phyloP scores from a whole-genome alignment of 23 tunicate species.

The Ciona savignyi region DNA sequence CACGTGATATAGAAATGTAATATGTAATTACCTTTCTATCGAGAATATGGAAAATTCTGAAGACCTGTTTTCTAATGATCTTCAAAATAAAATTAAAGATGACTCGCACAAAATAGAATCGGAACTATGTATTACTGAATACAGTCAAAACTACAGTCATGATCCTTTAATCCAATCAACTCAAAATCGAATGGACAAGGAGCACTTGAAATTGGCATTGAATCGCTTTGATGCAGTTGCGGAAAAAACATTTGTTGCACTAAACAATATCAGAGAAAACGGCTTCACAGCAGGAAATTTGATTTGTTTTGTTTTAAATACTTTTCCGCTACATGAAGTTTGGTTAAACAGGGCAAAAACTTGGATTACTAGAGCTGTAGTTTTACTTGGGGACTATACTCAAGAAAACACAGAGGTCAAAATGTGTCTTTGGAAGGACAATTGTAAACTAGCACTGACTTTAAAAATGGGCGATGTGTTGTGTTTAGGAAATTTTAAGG shows the following conservation, averaged over 20 bases:
- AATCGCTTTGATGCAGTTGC: no score
- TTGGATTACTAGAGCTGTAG: slow-evolving; percentile 15
- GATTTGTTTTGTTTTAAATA: slow-evolving; percentile 11
- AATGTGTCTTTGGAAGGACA: slow-evolving; percentile 17
- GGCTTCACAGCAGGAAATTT: no score
- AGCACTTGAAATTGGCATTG: no score
- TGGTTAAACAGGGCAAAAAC: slow-evolving; percentile 18
- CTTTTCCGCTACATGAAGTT: slow-evolving; percentile 30
- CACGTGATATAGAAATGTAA: no score
- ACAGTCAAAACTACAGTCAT: background rate
- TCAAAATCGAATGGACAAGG: no score
- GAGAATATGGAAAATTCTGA: background rate
- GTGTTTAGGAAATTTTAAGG: background rate
- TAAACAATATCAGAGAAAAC: no score
- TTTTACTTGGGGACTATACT: slow-evolving; percentile 12
- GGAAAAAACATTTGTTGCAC: no score
- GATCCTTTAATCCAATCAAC: background rate
- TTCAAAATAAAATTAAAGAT: background rate
- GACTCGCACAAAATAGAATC: background rate
- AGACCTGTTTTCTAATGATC: background rate
- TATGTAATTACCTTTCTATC: no score
- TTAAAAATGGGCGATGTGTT: slow-evolving; percentile 20
- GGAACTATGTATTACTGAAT: background rate
- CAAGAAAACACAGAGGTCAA: background rate
- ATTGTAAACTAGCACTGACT: slow-evolving; percentile 20